phyloP scores from a whole-genome alignment of 2,888 invertebrate genomes.

The Andrena minutula region DNA sequence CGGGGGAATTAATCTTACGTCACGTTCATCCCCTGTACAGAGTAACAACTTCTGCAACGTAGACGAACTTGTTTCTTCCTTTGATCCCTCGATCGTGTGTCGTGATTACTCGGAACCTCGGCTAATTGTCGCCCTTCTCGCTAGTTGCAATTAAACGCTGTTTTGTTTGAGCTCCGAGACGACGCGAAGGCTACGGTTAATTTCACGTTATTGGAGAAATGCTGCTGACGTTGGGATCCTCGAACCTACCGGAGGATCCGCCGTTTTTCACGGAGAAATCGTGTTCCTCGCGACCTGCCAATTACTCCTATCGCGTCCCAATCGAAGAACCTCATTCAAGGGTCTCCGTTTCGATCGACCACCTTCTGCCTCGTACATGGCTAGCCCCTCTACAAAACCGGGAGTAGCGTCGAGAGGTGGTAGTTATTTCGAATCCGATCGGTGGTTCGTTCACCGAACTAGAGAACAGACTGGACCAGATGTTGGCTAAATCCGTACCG shows the following conservation, averaged over 20 bases:
- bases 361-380: neutral
- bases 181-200: conserved; percentile 1
- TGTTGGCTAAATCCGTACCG: conserved; percentile 80
- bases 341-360: conserved; percentile 3
- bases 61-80: neutral
- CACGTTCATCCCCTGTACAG: neutral
- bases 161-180: neutral
- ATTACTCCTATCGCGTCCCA: neutral
- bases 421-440: conserved; percentile 68
- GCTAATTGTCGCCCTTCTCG: neutral
- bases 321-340: neutral
- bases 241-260: neutral
- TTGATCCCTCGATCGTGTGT: neutral
- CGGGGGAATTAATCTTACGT: neutral
- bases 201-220: neutral
- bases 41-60: conserved; percentile 14
- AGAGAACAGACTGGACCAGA: conserved; percentile 78
- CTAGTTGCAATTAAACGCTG: neutral
- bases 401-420: neutral
- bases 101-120: conserved; percentile 3
- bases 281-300: neutral
- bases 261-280: neutral
- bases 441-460: conserved; percentile 60
- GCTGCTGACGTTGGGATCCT: neutral
- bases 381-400: neutral